These are phyloP conservation scores for Salvelinus alpinus DNA, from an alignment of 2,113 vertebrate species.

Conservation along the genomic window DNA sequence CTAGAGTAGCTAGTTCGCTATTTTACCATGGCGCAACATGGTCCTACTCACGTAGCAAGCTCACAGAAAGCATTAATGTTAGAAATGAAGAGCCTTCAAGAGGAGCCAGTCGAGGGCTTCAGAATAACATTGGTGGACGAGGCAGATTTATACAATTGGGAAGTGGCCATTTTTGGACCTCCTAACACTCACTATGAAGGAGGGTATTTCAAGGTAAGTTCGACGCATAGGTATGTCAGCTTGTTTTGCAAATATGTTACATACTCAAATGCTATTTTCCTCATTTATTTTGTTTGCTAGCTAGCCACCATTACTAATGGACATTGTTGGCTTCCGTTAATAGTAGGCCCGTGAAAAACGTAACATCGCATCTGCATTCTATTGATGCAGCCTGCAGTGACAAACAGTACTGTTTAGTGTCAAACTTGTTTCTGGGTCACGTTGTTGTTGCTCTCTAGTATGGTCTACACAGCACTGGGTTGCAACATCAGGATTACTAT, in stretches of 20 bases:
- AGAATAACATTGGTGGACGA: slow-evolving; percentile 94
- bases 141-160: slow-evolving; percentile 96
- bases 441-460: too few relatives aligned
- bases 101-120: slow-evolving; percentile 96
- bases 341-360: too few relatives aligned
- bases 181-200: slow-evolving; percentile 96
- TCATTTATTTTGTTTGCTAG: too few relatives aligned
- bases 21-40: slow-evolving; percentile 72
- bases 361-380: too few relatives aligned
- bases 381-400: too few relatives aligned
- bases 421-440: too few relatives aligned
- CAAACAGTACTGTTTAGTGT: too few relatives aligned
- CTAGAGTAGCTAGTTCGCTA: slow-evolving; percentile 1
- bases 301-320: too few relatives aligned
- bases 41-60: slow-evolving; percentile 82
- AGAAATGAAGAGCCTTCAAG: slow-evolving; percentile 94
- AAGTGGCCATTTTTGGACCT: slow-evolving; percentile 96
- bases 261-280: too few relatives aligned
- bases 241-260: neutral
- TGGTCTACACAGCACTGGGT: too few relatives aligned
- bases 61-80: slow-evolving; percentile 94
- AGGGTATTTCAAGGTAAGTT: slow-evolving; percentile 93
- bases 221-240: neutral
- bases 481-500: too few relatives aligned
- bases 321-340: too few relatives aligned